phyloP scores from a whole-genome alignment of 2,113 vertebrate genomes.

The Poeciliopsis prolifica region DNA sequence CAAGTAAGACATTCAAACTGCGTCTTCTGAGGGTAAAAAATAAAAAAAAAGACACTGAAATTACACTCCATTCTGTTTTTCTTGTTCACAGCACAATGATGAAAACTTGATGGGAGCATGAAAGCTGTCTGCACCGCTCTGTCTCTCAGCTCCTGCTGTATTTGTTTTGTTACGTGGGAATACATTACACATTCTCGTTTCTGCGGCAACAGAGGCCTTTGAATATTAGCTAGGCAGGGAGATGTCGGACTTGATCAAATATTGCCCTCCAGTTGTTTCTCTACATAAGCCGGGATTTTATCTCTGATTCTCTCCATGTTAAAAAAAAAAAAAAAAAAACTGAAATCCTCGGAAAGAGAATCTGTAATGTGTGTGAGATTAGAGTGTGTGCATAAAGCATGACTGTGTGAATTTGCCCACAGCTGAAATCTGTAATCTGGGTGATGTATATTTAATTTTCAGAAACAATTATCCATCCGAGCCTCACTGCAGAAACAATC shows the following conservation, averaged over 20 bases:
- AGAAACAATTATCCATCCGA: neutral
- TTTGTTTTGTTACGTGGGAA: conserved; percentile 74
- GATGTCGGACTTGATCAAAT: conserved; percentile 68
- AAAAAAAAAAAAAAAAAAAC: neutral
- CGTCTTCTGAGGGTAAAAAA: neutral
- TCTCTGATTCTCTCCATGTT: neutral
- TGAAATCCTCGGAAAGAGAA: neutral
- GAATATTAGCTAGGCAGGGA: conserved; percentile 58
- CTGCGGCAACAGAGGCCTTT: conserved; percentile 60
- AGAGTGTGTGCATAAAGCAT: neutral
- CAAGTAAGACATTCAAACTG: neutral
- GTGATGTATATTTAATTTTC: neutral
- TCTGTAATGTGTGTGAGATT: neutral
- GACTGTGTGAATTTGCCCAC: neutral
- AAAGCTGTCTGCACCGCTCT: conserved; percentile 34
- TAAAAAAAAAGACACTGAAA: neutral
- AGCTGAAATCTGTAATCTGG: neutral
- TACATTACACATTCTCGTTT: conserved; percentile 71
- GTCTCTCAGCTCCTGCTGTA: conserved; percentile 46
- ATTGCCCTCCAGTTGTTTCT: conserved; percentile 65
- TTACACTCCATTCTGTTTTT: conserved; percentile 11
- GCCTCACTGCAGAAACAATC: neutral
- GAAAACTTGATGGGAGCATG: conserved; percentile 35
- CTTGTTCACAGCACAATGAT: conserved; percentile 11
- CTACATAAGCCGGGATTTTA: conserved; percentile 17